Evolutionary conservation across 1,140 invertebrate genomes (phyloP).

Genomic region (honey bee (Apis mellifera)): DNA sequence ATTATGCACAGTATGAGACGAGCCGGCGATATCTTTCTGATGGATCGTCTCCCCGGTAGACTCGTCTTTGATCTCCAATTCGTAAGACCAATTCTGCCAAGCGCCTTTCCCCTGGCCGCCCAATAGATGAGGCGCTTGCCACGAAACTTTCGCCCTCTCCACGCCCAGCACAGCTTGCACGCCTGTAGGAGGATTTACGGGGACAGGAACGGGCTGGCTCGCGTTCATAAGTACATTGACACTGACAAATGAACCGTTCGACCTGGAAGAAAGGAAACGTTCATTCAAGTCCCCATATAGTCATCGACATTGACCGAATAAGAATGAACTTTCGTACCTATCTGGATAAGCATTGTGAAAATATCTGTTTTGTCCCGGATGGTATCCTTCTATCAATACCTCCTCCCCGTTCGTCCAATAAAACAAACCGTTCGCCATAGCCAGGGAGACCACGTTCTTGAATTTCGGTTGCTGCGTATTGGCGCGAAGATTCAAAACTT

Average conservation of each 20-base stretch:
- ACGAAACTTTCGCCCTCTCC: constrained; percentile 88
- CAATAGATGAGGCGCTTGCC: constrained; percentile 89
- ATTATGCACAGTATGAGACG: constrained; percentile 85
- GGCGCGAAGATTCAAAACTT: constrained; percentile 86
- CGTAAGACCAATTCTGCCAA: constrained; percentile 93
- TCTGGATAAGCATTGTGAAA: constrained; percentile 88
- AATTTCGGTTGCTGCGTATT: constrained; percentile 91
- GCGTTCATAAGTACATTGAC: constrained; percentile 85
- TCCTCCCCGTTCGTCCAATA: constrained; percentile 91
- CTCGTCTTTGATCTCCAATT: constrained; percentile 87
- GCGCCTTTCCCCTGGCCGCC: constrained; percentile 90
- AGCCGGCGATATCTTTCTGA: constrained; percentile 84
- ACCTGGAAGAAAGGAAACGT: constrained; percentile 40
- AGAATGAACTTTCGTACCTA: constrained; percentile 55
- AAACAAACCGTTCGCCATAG: constrained; percentile 88
- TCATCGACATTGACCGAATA: not conserved
- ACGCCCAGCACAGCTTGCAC: constrained; percentile 90
- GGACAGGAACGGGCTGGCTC: constrained; percentile 88
- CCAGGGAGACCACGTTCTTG: constrained; percentile 88
- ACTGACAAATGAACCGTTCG: constrained; percentile 78
- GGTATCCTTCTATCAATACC: constrained; percentile 88
- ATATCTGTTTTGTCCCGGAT: constrained; percentile 84
- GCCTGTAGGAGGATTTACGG: constrained; percentile 88
- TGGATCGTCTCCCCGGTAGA: constrained; percentile 79
- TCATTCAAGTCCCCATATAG: not conserved